Percentiles rank a stretch among this genome's conserved stretches.
Conservation (phyloP, 2,888 invertebrate genomes). For the Hydraecia micacea region DNA sequence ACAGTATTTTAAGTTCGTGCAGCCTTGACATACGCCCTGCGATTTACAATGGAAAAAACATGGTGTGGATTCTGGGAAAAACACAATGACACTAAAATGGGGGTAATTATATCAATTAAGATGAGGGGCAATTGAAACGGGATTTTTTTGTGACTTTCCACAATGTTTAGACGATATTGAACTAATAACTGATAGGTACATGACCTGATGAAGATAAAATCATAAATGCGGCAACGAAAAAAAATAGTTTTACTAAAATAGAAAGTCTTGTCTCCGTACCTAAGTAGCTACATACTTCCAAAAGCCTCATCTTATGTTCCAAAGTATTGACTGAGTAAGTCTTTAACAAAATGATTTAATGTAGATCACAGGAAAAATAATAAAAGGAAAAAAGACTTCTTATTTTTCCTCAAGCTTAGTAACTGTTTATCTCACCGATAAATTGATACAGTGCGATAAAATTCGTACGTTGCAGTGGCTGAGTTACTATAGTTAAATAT, state of each 20-base stretch:
- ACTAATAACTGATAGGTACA: not conserved
- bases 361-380: conserved; percentile 15
- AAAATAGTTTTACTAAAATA: no score
- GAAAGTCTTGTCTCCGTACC: not conserved
- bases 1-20: conserved; percentile 54
- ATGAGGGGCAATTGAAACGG: not conserved
- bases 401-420: conserved; percentile 16
- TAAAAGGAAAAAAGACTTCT: not conserved
- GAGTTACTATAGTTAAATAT: conserved; percentile 18
- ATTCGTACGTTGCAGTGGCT: not conserved
- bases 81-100: conserved; percentile 18
- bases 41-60: conserved; percentile 13
- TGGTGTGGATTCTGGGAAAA: conserved; percentile 24
- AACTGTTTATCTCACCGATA: not conserved
- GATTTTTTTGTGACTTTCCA: not conserved
- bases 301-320: not conserved
- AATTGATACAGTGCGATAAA: conserved; percentile 15
- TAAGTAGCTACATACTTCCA: not conserved
- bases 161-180: not conserved
- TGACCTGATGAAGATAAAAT: not conserved
- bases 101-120: conserved; percentile 19
- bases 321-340: not conserved
- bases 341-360: not conserved
- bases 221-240: not conserved
- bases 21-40: conserved; percentile 25